Evolutionary conservation across 92 coral and sea anemone species (phyloP), one percentile per base, ranked within the genome.

Genomic region (Porites lobata): DNA sequence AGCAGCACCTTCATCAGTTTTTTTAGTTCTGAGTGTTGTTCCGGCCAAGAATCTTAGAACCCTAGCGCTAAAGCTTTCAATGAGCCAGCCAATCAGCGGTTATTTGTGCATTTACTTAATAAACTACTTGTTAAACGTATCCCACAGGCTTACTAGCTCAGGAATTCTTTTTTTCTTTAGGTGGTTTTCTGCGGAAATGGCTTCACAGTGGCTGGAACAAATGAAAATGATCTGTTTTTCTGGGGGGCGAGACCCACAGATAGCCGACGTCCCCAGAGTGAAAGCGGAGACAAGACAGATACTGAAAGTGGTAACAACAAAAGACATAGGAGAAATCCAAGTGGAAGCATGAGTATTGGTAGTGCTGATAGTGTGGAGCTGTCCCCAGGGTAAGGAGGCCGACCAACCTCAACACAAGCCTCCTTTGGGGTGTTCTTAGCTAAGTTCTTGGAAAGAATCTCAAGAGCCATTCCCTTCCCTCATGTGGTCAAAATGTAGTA

Each of bases 141-240:
- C 12, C 29, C 2, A 13, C 6, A 47, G 17, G 3, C n/a, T 51
- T 14, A 9, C 73, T 50, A 12, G 14, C 6, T 64, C 4, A 3
- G 0, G 43, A 59, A 4, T 18, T 56, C 6, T 58, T 22, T 21
- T 65, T 57, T 17, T 26, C 73, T 76, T 24, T 83, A 97, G 99
- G 96, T 95, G 98, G 86, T 97, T 86, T 93, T 94, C 59, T 95
- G 99, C 73, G 99, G 99, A 50, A 86, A 97, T 75, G 86, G 93
- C 13, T 97, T 95, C 80, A 97, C 98, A 6, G 72, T 97, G 81
- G 97, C 98, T 11, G 98, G 98, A 52, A 97, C 99, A 8, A 95
- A 94, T 52, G 98, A 94, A 53, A 96, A 97, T 87, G 96, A 98
- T 18, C 70, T 97, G 64, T 97, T 84, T 79, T 97, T 95, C 93